phyloP scores from a whole-genome alignment of 2,888 invertebrate genomes.

The Opisthograptis luteolata region DNA sequence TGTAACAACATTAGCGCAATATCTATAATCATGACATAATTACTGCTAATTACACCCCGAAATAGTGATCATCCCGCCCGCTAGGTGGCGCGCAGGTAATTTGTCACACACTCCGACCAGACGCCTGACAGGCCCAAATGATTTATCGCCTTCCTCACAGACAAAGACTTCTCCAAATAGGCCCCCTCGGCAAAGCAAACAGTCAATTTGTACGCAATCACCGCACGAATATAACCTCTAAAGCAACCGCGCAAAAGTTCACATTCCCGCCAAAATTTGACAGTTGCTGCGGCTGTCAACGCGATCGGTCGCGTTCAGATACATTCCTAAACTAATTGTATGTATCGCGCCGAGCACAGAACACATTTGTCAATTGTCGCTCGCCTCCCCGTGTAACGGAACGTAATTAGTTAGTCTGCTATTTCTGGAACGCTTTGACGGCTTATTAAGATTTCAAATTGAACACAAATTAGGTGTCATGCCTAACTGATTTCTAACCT shows the following conservation, averaged over 20 bases:
- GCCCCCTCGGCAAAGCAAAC: constrained; percentile 71
- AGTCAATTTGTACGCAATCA: constrained; percentile 72
- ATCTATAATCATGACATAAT: constrained; percentile 37
- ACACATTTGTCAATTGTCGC: constrained; percentile 83
- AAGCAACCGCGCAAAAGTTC: constrained; percentile 56
- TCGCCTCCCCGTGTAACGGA: constrained; percentile 61
- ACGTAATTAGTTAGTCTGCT: constrained; percentile 76
- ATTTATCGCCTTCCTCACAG: constrained; percentile 71
- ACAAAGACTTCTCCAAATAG: constrained; percentile 77
- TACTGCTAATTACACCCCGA: constrained; percentile 45
- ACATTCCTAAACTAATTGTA: constrained; percentile 79
- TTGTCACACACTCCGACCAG: constrained; percentile 74
- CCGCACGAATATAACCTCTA: constrained; percentile 65
- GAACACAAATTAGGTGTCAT: constrained; percentile 82
- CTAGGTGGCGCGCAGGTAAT: constrained; percentile 69
- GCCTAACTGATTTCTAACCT: constrained; percentile 73
- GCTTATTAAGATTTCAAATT: constrained; percentile 83
- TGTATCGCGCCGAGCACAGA: constrained; percentile 70
- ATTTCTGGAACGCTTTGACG: constrained; percentile 81
- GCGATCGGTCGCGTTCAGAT: constrained; percentile 63
- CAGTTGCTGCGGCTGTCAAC: constrained; percentile 59
- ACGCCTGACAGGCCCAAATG: constrained; percentile 72
- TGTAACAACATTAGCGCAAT: constrained; percentile 14
- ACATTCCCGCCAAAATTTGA: constrained; percentile 67
- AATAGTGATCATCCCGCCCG: constrained; percentile 56